These are phyloP conservation scores for Trachythela sp. DNA, from an alignment of 64 coral and sea anemone genomes.

Conservation along the genomic window DNA sequence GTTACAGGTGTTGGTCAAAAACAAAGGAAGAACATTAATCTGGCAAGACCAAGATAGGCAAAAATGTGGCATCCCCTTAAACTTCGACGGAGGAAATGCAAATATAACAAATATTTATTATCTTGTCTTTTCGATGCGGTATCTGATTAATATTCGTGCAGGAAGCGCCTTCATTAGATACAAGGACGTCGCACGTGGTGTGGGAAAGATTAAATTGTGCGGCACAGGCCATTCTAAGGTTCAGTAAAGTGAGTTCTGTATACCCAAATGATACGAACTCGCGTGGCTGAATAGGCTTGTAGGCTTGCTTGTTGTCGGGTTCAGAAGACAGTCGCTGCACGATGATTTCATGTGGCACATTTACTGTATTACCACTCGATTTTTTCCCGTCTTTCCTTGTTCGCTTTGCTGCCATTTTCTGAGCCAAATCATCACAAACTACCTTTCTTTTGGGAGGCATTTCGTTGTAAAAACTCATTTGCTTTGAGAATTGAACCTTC, in stretches of 20 bases:
- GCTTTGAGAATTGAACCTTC: too few species aligned
- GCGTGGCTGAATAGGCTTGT: constrained; percentile 36
- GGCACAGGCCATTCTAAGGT: constrained; percentile 48
- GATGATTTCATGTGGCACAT: constrained; percentile 45
- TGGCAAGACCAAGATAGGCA: too few species aligned
- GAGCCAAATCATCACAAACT: background rate
- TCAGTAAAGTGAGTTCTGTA: constrained; percentile 49
- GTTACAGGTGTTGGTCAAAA: too few species aligned
- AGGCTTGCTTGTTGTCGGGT: constrained; percentile 65
- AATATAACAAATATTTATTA: background rate
- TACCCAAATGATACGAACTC: constrained; percentile 51
- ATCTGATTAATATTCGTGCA: constrained; percentile 55
- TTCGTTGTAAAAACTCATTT: too few species aligned
- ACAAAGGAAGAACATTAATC: too few species aligned
- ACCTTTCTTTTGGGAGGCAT: background rate
- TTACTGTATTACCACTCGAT: background rate
- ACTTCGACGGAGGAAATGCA: background rate
- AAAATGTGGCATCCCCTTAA: too few species aligned
- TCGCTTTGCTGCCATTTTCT: constrained; percentile 14
- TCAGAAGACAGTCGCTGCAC: constrained; percentile 63
- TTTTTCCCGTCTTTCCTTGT: background rate
- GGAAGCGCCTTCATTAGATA: constrained; percentile 56
- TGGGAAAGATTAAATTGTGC: constrained; percentile 45
- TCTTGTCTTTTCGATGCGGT: constrained; percentile 58
- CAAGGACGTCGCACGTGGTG: constrained; percentile 51